phyloP scores from a whole-genome alignment of 2,888 invertebrate genomes.

The Liodrosophila aerea region DNA sequence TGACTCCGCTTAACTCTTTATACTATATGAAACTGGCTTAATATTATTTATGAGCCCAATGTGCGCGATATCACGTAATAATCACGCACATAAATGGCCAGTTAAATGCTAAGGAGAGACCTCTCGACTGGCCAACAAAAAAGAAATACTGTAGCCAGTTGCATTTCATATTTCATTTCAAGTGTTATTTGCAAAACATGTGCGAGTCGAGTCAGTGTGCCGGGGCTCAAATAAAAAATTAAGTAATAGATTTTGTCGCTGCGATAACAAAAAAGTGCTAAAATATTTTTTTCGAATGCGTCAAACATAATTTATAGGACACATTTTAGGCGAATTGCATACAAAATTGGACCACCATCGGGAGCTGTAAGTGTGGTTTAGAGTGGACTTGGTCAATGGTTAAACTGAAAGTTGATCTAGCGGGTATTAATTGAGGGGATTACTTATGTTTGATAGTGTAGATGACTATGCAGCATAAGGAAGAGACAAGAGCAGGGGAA shows the following conservation, averaged over 20 bases:
- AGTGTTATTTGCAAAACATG: constrained; percentile 72
- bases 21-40: constrained; percentile 63
- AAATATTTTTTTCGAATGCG: constrained; percentile 76
- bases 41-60: constrained; percentile 75
- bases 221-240: constrained; percentile 69
- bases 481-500: not conserved
- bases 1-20: constrained; percentile 1
- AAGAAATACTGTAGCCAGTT: constrained; percentile 41
- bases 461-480: too few species aligned
- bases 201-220: too few species aligned
- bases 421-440: constrained; percentile 11
- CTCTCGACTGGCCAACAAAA: constrained; percentile 25
- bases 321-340: constrained; percentile 50
- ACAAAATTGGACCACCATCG: constrained; percentile 55
- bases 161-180: constrained; percentile 75
- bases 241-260: constrained; percentile 76
- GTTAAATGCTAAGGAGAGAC: constrained; percentile 58
- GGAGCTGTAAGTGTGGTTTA: not conserved
- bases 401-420: constrained; percentile 51
- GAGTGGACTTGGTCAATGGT: constrained; percentile 16
- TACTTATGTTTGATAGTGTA: not conserved
- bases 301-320: constrained; percentile 69
- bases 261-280: constrained; percentile 79
- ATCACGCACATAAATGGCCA: constrained; percentile 77
- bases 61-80: constrained; percentile 75